These are phyloP conservation scores for Anolis apletophallus DNA, from an alignment of 2,797 vertebrate genomes.

Conservation along the genomic window DNA sequence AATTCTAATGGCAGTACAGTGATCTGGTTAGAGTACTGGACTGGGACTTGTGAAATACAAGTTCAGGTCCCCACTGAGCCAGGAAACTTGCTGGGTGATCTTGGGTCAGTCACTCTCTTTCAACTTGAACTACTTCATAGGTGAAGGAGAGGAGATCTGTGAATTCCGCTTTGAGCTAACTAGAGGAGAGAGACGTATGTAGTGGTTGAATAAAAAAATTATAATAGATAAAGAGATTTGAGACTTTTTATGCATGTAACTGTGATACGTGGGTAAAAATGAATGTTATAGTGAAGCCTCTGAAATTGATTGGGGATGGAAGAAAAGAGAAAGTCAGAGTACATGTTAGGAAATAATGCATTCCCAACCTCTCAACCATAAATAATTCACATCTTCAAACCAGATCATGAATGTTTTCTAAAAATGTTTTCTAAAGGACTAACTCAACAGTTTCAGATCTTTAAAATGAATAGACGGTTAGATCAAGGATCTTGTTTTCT, in stretches of 20 bases:
- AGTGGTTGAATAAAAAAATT: too few relatives aligned
- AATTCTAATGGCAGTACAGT: neutral
- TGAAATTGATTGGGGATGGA: neutral
- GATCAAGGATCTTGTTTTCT: neutral
- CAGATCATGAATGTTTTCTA: neutral
- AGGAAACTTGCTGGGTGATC: neutral
- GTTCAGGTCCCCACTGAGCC: neutral
- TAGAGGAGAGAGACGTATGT: neutral
- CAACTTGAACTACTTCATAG: too few relatives aligned
- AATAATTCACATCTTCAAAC: neutral
- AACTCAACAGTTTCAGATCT: neutral
- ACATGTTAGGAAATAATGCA: neutral
- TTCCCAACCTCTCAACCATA: neutral
- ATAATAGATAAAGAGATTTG: too few relatives aligned
- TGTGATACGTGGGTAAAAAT: too few relatives aligned
- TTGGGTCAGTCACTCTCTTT: neutral
- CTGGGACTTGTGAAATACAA: neutral
- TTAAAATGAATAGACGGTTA: slow-evolving; percentile 1
- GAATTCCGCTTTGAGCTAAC: neutral
- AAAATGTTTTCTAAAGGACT: too few relatives aligned
- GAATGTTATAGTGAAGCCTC: neutral
- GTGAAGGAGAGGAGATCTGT: neutral
- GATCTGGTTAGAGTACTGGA: neutral
- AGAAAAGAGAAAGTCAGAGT: too few relatives aligned
- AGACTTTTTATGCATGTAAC: too few relatives aligned